Evolutionary conservation across 2,888 invertebrate species (phyloP), one percentile per base, ranked within the genome.

Genomic region (Spilarctia lutea): DNA sequence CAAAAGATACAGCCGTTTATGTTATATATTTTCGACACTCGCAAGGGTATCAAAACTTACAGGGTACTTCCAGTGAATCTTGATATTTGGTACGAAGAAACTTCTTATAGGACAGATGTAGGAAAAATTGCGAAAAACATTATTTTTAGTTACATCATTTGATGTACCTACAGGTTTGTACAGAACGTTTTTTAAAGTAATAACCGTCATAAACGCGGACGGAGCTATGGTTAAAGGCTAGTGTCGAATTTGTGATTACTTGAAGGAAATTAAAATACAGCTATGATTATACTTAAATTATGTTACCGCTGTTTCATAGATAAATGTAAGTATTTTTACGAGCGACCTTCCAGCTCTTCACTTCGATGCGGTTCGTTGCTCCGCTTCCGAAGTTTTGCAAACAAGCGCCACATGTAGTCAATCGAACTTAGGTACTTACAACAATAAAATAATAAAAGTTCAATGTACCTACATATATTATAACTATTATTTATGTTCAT

Each of bases 371-470:
- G 86, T 85, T 85, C 85, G 81, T 72, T 82, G 82, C 79, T 65
- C 81, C 65, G 82, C 85, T 86, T 89, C 89, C 88, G 84, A 81
- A 84, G 78, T 88, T 83, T 85, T 84, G 84, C 82, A 85, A 86
- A 76, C 73, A 27, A 52, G 65, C 42, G 75, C 72, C 68, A 76
- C 78, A 77, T 72, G 74, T 74, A 74, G 76, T 77, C 75, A 76
- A 72, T 75, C 72, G 35, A 35, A 35, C 72, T 75, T 77, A 70
- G 71, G 56, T 66, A 70, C 69, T 48, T 66, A 70, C 72, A 78
- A 78, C 76, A 79, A 73, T 68, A 56, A 70, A 68, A 82, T 77
- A 42, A 20, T 35, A 1, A 30, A 45, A 30, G 20, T 42, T 56
- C 27, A 69, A 42, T 39, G 13, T 42, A 56, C n/a, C 52, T 24